Base-by-base conservation (phyloP, 1,140 invertebrate species). In the Anthonomus grandis region DNA sequence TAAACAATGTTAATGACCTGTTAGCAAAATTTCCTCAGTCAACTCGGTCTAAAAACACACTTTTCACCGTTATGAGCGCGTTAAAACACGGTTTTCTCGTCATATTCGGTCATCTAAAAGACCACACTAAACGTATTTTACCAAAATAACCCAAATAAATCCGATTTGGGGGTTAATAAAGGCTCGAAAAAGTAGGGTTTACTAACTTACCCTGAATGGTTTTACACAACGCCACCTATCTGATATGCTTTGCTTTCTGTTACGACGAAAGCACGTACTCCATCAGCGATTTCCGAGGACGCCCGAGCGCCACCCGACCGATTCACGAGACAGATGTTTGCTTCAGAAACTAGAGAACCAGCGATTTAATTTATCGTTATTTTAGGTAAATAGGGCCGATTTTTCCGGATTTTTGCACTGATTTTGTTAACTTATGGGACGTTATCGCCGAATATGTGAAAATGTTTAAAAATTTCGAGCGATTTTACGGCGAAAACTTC, bases 1-100 rank as follows among this genome's bases (percentile, higher is more conserved):
- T 66, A 69, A 67, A 69, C 63, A 69, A 66, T 48, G 64, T 60
- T 66, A 69, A 66, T 70, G 69, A 70, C 67, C 69, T 69, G 69
- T 67, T 70, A 65, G 67, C 57, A 59, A 60, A n/a, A 70, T 70
- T 68, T 70, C 67, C 67, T 57, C 52, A 52, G 62, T 46, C 27
- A 52, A 58, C 53, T 46, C 59, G 48, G 22, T 52, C 45, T 62
- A 49, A 61, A 65, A 63, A 63, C 41, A 55, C 45, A 62, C 57
- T 56, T 62, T 64, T 60, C 55, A 62, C 57, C 45, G 41, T 27
- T 42, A 52, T 27, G 54, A 39, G 45, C 19, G 21, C 42, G 19
- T 34, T 25, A 45, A 59, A 59, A 31, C 41, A 1, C 22, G 48
- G 19, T 47, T 49, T 58, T 53, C n/a, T 19, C 19, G 17, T 21